Evolutionary conservation across 2,888 invertebrate species (phyloP).

Genomic region (Chloromyia formosa): DNA sequence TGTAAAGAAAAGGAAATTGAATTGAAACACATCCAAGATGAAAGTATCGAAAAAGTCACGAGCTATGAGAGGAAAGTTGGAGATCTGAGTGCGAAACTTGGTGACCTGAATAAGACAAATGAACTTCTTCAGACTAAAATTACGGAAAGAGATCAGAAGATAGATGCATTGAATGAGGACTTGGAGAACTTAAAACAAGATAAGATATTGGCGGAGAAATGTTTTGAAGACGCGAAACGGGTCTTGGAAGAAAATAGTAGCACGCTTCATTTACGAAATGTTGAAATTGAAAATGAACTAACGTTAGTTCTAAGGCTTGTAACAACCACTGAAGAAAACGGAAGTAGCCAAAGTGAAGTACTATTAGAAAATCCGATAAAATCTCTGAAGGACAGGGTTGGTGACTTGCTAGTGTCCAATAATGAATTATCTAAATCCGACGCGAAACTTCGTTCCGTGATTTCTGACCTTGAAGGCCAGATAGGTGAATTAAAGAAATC

Average conservation of each 20-base stretch:
- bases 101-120: neutral
- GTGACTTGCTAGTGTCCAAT: neutral
- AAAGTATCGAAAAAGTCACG: neutral
- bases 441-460: neutral
- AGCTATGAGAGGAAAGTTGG: neutral
- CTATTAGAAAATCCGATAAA: neutral
- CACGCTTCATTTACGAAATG: neutral
- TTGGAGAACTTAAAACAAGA: neutral
- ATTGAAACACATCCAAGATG: neutral
- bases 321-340: neutral
- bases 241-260: neutral
- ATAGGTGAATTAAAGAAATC: slow-evolving; percentile 14
- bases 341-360: neutral
- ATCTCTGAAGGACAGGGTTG: neutral
- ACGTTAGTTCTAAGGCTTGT: neutral
- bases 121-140: neutral
- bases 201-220: neutral
- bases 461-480: slow-evolving; percentile 7
- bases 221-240: neutral
- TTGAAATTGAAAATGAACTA: neutral
- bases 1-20: slow-evolving; percentile 3
- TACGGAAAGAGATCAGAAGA: neutral
- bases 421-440: neutral
- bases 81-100: neutral
- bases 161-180: neutral